Evolutionary conservation across 2,113 vertebrate genomes (phyloP), one percentile per base, ranked within the genome.

Genomic region (Colaptes auratus): DNA sequence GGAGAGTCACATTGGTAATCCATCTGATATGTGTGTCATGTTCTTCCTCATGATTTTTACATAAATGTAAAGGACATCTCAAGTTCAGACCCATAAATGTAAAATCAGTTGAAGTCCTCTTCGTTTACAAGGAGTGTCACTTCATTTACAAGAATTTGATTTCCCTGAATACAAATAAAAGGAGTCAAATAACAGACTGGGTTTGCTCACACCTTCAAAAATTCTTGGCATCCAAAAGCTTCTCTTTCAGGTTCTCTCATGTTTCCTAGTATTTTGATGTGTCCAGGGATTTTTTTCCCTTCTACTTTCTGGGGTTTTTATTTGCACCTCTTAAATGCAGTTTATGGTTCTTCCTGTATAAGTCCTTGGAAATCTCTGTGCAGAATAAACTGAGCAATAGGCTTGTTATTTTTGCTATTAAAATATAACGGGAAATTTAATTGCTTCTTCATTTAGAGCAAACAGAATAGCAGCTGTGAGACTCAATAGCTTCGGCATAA

Each of bases 401-500:
- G 27, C 20, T 87, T 67, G 14, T 67, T 59, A 35, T 35, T 70
- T 87, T 64, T 46, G 25, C 39, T 79, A 23, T 27, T 82, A 50
- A 77, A 82, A 79, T 55, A 39, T 13, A 69, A 66, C 77, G 30
- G 24, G 80, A 58, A 67, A 59, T 63, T 55, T 64, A 75, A 17
- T 12, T 3, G 0, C 46, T 56, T 61, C 25, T 86, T 82, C 13
- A 35, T 72, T 56, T 78, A 83, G 6, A 42, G 16, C 0, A 1
- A 52, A 65, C 5, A 36, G 17, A 25, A 10, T 8, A 48, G 59
- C 28, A 61, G 8, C 23, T 81, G 5, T 48, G 81, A 81, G 33
- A 55, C 55, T 2, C 0, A 64, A 60, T 71, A 60, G 46, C 24
- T 84, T 64, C 23, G 53, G 7, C 0, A 0, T 53, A 31, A 59